phyloP scores from a whole-genome alignment of 2,113 vertebrate species.

The Solenodon paradoxus region DNA sequence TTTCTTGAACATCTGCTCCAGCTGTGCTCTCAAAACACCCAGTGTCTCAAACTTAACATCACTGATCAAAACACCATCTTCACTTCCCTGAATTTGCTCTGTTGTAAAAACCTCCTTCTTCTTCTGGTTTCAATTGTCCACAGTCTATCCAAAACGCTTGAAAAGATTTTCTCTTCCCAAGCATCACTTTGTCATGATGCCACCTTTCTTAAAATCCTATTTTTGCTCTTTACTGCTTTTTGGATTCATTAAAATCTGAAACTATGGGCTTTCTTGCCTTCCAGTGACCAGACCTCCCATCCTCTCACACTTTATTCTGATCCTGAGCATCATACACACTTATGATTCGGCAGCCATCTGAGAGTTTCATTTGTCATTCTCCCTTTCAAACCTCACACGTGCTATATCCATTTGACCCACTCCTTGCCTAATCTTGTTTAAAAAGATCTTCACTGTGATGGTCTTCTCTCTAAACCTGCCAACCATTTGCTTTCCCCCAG shows the following conservation, averaged over 20 bases:
- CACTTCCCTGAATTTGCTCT: background rate
- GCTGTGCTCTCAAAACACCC: background rate
- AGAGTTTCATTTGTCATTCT: background rate
- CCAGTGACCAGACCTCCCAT: background rate
- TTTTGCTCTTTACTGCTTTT: background rate
- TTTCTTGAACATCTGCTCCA: background rate
- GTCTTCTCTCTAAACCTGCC: background rate
- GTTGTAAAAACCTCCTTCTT: background rate
- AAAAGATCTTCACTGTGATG: background rate
- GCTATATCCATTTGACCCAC: no score
- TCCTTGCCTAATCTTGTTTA: background rate
- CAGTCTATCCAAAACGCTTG: background rate
- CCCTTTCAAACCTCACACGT: background rate
- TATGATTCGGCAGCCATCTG: background rate
- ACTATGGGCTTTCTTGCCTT: background rate
- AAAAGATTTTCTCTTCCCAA: conserved; percentile 6
- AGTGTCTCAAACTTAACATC: background rate
- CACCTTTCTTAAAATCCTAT: background rate
- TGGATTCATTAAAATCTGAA: background rate
- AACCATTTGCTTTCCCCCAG: background rate
- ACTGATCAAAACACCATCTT: background rate
- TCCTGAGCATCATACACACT: no score
- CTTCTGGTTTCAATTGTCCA: background rate
- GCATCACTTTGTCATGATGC: background rate
- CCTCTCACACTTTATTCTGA: background rate